A percentile compares a stretch with the other conserved stretches of the same genome.
Evolutionary conservation across 2,797 vertebrate species (phyloP).

Genomic region (Mionectes olivaceus): DNA sequence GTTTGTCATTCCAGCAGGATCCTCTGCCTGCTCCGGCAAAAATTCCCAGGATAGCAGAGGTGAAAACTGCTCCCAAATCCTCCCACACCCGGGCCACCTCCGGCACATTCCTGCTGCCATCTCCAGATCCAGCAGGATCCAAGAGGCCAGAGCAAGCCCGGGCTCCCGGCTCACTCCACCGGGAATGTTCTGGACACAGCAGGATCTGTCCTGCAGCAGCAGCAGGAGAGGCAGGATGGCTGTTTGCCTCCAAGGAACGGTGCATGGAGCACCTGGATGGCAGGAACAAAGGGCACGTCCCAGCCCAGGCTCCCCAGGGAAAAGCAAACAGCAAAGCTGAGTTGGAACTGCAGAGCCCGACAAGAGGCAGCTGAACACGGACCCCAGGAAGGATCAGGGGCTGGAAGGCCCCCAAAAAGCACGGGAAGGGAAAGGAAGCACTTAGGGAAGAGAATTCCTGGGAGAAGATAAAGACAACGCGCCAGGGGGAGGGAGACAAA

Average conservation of each 20-base stretch:
- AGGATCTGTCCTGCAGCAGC: neutral
- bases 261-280: neutral
- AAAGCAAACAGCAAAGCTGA: neutral
- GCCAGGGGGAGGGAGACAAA: neutral
- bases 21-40: neutral
- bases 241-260: neutral
- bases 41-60: neutral
- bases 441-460: neutral
- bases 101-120: accelerated
- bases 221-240: neutral
- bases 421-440: neutral
- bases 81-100: neutral
- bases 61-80: neutral
- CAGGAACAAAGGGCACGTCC: neutral
- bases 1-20: neutral
- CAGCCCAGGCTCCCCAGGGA: neutral
- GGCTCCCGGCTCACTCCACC: neutral
- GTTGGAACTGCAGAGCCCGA: neutral
- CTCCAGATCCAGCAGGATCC: neutral
- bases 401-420: no score
- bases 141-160: neutral
- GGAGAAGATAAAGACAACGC: neutral
- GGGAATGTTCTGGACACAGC: accelerated
- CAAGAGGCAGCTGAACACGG: neutral
- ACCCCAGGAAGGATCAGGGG: neutral